Evolutionary conservation across 2,888 invertebrate genomes (phyloP), one percentile per base, ranked within the genome.

Genomic region (Trichogramma evanescens): DNA sequence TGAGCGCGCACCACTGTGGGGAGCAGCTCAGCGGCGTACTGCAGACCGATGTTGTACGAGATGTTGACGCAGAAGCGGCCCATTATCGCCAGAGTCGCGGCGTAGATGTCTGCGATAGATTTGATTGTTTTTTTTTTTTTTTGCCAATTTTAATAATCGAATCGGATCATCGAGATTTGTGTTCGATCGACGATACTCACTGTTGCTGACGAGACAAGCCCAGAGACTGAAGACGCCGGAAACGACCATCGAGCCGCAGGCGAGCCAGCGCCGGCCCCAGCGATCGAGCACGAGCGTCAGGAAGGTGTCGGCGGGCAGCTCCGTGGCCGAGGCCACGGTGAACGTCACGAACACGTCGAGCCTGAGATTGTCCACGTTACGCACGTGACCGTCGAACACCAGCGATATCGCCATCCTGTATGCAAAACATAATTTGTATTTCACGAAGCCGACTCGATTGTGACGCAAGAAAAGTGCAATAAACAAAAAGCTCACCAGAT

Each of bases 1-100:
- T 93, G 92, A 0, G 91, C 92, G 54, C 93, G 78, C 1, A 94
- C 90, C 1, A 92, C 91, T 0, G 94, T 94, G 0, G 93, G 94
- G 8, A 93, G 74, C 6, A 94, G 74, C 74, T 94, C 93, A 0
- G 93, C 92, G 0, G 91, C 92, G 77, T 93, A 94, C 71, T 94
- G 93, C 0, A 93, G 82, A 0, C 93, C 92, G 63, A 93, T 90
- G 77, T 93, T 93, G 74, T 93, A 93, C 0, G 93, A 89, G 66
- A 93, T 91, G 75, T 93, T 93, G 8, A 93, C 87, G 54, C 89
- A 88, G 69, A 93, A 92, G n/a, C 93, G 82, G 4, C 93, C 93
- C 63, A 89, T 80, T 63, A 94, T 91, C 6, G 93, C 93, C 56
- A 92, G 77, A 0, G 87, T 82, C 0, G 91, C 91, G 45, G 89